A percentile compares a stretch with the other conserved stretches of the same genome.
phyloP scores from a whole-genome alignment of 1,140 invertebrate genomes.

The Drosophila parvula region DNA sequence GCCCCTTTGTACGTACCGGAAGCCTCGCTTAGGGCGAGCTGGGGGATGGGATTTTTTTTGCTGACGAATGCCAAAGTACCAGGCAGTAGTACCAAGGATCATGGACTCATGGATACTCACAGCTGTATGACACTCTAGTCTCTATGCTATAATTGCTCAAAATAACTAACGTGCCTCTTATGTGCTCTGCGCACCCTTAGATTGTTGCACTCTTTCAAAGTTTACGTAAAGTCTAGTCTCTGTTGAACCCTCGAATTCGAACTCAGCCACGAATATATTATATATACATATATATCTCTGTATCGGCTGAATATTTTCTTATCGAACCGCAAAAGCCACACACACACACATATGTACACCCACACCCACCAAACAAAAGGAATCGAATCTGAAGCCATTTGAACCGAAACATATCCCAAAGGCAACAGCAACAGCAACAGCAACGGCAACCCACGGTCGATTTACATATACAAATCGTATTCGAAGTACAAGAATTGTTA shows the following conservation, averaged over 20 bases:
- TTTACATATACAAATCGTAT: slow-evolving; percentile 51
- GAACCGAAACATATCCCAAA: slow-evolving; percentile 73
- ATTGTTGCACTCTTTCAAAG: slow-evolving; percentile 73
- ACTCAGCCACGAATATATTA: slow-evolving; percentile 6
- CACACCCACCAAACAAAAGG: slow-evolving; percentile 44
- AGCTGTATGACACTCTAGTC: slow-evolving; percentile 56
- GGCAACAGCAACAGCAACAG: slow-evolving; percentile 23
- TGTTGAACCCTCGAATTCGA: slow-evolving; percentile 40
- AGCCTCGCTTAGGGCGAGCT: background rate
- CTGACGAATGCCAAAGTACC: slow-evolving; percentile 44
- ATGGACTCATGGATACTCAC: slow-evolving; percentile 35
- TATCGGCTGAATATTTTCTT: slow-evolving; percentile 44
- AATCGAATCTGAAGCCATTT: slow-evolving; percentile 37
- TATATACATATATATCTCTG: slow-evolving; percentile 14
- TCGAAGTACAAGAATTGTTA: slow-evolving; percentile 61
- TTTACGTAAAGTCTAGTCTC: slow-evolving; percentile 59
- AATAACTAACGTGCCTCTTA: slow-evolving; percentile 75
- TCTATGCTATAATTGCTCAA: slow-evolving; percentile 59
- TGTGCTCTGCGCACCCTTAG: slow-evolving; percentile 51
- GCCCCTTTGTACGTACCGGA: slow-evolving; percentile 11
- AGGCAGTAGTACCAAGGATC: slow-evolving; percentile 22
- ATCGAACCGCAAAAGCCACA: slow-evolving; percentile 9
- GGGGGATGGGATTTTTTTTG: slow-evolving; percentile 18
- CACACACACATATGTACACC: slow-evolving; percentile 6
- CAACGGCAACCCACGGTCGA: slow-evolving; percentile 52